Evolutionary conservation across 2,888 invertebrate genomes (phyloP).

Genomic region (Trissolcus japonicus): DNA sequence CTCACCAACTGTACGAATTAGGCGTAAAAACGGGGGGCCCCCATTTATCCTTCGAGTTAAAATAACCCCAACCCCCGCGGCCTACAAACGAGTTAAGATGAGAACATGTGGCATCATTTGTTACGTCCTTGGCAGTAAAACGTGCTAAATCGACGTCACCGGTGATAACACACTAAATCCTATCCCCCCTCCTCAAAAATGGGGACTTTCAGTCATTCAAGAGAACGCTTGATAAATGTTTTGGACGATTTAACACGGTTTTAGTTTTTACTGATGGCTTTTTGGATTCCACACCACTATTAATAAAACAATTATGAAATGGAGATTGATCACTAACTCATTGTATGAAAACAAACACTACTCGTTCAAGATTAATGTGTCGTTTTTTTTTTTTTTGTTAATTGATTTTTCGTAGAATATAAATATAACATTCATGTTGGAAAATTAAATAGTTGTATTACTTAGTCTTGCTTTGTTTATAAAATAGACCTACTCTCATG

Average conservation of each 20-base stretch:
- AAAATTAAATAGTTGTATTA: no score
- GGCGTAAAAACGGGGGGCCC: slow-evolving; percentile 56
- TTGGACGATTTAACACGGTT: slow-evolving; percentile 21
- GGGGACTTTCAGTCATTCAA: slow-evolving; percentile 58
- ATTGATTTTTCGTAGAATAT: no score
- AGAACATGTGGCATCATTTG: slow-evolving; percentile 76
- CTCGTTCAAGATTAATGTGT: no score
- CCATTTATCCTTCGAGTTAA: slow-evolving; percentile 61
- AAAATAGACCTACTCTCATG: no score
- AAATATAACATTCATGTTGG: no score
- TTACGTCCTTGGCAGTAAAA: slow-evolving; percentile 64
- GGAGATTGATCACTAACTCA: no score
- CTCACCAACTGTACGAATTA: slow-evolving; percentile 68
- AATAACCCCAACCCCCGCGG: slow-evolving; percentile 60
- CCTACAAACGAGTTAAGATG: slow-evolving; percentile 68
- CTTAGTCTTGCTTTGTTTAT: no score
- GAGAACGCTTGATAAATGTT: slow-evolving; percentile 52
- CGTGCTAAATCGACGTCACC: slow-evolving; percentile 66
- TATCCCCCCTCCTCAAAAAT: slow-evolving; percentile 43
- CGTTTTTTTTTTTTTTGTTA: no score
- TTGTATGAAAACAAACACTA: no score
- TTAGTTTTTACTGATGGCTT: slow-evolving; percentile 1
- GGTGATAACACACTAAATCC: slow-evolving; percentile 35
- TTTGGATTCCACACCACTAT: not conserved
- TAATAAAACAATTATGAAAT: no score